A percentile compares a stretch with the other conserved stretches of the same genome.
Evolutionary conservation across 2,888 invertebrate genomes (phyloP).

Genomic region (Netelia melanura): DNA sequence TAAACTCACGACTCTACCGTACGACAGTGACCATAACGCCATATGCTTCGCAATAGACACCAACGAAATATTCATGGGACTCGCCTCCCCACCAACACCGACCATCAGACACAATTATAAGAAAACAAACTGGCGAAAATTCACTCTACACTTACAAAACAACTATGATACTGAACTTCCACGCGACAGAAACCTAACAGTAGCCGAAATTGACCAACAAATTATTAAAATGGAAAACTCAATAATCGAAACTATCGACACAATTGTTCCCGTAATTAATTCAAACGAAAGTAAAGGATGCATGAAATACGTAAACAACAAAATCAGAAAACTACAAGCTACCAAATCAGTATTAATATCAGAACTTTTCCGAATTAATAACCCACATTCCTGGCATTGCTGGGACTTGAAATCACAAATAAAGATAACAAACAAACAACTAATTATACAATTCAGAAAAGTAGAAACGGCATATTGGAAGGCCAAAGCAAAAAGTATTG

Average conservation of each 20-base stretch:
- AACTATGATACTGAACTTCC: conserved; percentile 15
- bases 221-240: conserved; percentile 5
- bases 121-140: conserved; percentile 11
- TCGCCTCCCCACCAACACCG: background rate
- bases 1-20: conserved; percentile 22
- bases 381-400: background rate
- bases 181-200: conserved; percentile 58
- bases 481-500: conserved; percentile 29
- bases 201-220: conserved; percentile 54
- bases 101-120: conserved; percentile 36
- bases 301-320: conserved; percentile 43
- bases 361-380: background rate
- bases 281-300: conserved; percentile 10
- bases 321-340: conserved; percentile 26
- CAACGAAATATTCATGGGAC: background rate
- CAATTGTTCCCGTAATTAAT: conserved; percentile 23
- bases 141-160: conserved; percentile 4
- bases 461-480: conserved; percentile 33
- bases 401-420: background rate
- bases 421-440: conserved; percentile 24
- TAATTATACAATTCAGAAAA: conserved; percentile 24
- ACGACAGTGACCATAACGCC: conserved; percentile 63
- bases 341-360: conserved; percentile 17
- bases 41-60: background rate
- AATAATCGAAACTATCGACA: conserved; percentile 26